Base-by-base conservation (phyloP, 1,140 invertebrate species). In the Hypothenemus hampei region DNA sequence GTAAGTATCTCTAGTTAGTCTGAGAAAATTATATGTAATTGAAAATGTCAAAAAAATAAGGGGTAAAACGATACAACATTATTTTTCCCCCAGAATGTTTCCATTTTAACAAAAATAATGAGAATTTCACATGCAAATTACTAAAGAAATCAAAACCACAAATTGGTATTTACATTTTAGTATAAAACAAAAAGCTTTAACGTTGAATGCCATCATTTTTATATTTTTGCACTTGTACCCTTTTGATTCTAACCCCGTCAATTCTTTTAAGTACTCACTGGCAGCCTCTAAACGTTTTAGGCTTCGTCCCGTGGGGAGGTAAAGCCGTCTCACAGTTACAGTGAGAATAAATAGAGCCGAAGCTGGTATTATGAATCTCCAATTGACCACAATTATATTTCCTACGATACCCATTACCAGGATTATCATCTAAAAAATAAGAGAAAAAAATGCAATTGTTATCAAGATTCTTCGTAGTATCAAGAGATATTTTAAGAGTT, bases 231-330 rank as follows among this genome's bases (percentile, higher is more conserved):
- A n/a, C n/a, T n/a, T n/a, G n/a, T n/a, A n/a, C n/a, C n/a, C n/a
- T n/a, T n/a, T n/a, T n/a, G n/a, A n/a, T n/a, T n/a, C n/a, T n/a
- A n/a, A n/a, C n/a, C n/a, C n/a, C n/a, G n/a, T n/a, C n/a, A 1
- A 31, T 31, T 2, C 10, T 31, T 31, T 31, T 31, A 1, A 31
- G 33, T 46, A 64, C 73, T 75, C 69, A 83, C 82, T 75, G 49
- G 77, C 76, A 57, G 79, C 78, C 67, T 85, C 83, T 8, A 85
- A 66, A 53, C 82, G 69, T 65, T 85, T 84, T 10, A 85, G 65
- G 64, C 80, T 82, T 51, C 82, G 64, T 3, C 82, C 81, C 2
- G 81, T 81, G 5, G 68, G 66, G 8, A 87, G 62, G 66, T 85
- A 86, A 58, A 80, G 76, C 36, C 66, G 65, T 41, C 82, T 57